A percentile compares a stretch with the other conserved stretches of the same genome.
phyloP scores from a whole-genome alignment of 2,797 vertebrate genomes.

The Sorex maritimensis region DNA sequence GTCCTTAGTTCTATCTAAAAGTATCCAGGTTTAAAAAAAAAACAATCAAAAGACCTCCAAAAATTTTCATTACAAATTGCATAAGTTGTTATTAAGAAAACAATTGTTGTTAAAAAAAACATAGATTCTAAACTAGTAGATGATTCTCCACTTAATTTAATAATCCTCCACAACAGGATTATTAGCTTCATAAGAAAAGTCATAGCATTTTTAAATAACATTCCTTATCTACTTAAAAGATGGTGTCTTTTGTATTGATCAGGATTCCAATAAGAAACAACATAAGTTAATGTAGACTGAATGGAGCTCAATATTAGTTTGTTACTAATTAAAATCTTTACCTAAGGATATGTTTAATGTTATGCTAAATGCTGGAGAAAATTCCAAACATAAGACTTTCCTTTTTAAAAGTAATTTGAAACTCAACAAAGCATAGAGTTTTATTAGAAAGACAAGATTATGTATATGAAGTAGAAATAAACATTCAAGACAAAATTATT shows the following conservation, averaged over 20 bases:
- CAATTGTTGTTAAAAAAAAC: not conserved
- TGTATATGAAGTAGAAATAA: constrained; percentile 1
- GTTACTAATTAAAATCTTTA: constrained; percentile 50
- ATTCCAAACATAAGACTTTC: not conserved
- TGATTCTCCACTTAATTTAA: constrained; percentile 4
- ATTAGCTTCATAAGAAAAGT: constrained; percentile 48
- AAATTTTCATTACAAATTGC: no score
- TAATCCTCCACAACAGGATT: constrained; percentile 9
- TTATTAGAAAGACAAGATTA: not conserved
- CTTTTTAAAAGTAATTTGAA: constrained; percentile 19
- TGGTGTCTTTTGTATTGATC: constrained; percentile 42
- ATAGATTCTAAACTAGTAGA: constrained; percentile 59
- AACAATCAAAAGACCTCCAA: no score
- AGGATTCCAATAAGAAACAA: not conserved
- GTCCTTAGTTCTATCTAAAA: constrained; percentile 59
- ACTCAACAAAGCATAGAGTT: constrained; percentile 40
- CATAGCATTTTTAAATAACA: not conserved
- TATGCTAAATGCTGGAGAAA: constrained; percentile 1
- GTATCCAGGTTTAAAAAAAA: not conserved
- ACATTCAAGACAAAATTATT: not conserved
- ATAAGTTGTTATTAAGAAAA: no score
- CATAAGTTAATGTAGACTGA: not conserved
- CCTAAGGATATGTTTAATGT: not conserved
- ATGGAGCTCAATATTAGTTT: not conserved
- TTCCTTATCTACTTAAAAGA: constrained; percentile 20